A percentile compares a stretch with the other conserved stretches of the same genome.
Evolutionary conservation across 2,113 vertebrate genomes (phyloP).

Genomic region (Albula goreensis): DNA sequence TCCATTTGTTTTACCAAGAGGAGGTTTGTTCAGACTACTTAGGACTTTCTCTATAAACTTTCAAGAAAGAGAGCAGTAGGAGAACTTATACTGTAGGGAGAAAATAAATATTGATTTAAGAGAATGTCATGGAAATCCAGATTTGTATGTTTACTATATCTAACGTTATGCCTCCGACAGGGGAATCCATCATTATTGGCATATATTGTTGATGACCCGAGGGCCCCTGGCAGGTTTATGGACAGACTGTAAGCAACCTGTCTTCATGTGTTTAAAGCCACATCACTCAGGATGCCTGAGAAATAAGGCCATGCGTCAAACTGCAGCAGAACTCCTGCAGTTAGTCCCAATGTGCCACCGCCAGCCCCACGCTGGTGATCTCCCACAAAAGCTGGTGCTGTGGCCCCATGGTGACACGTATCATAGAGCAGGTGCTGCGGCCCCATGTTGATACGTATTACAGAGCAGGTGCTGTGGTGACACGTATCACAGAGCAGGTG

Average conservation of each 20-base stretch:
- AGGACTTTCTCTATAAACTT: conserved; percentile 27
- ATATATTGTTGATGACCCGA: conserved; percentile 58
- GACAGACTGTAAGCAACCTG: conserved; percentile 64
- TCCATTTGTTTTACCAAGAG: conserved; percentile 29
- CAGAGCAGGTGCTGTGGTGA: too few relatives aligned
- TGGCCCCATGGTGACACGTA: conserved; percentile 2
- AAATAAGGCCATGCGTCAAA: conserved; percentile 47
- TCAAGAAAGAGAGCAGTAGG: conserved; percentile 34
- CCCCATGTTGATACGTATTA: too few relatives aligned
- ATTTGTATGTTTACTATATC: conserved; percentile 52
- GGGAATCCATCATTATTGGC: conserved; percentile 61
- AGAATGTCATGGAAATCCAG: conserved; percentile 41
- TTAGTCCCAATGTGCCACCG: conserved; percentile 23
- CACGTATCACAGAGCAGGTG: too few relatives aligned
- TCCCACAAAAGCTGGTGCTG: conserved; percentile 15
- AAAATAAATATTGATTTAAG: conserved; percentile 53
- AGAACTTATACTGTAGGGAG: conserved; percentile 26
- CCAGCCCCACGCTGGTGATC: neutral
- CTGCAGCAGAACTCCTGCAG: conserved; percentile 31
- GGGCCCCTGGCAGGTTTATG: conserved; percentile 61
- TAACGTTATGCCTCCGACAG: conserved; percentile 43
- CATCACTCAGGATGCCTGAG: conserved; percentile 60
- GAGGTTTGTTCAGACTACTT: neutral
- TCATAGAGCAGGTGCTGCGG: too few relatives aligned
- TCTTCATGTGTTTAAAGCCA: conserved; percentile 58